phyloP scores from a whole-genome alignment of 2,797 vertebrate genomes.

The Coendou prehensilis region DNA sequence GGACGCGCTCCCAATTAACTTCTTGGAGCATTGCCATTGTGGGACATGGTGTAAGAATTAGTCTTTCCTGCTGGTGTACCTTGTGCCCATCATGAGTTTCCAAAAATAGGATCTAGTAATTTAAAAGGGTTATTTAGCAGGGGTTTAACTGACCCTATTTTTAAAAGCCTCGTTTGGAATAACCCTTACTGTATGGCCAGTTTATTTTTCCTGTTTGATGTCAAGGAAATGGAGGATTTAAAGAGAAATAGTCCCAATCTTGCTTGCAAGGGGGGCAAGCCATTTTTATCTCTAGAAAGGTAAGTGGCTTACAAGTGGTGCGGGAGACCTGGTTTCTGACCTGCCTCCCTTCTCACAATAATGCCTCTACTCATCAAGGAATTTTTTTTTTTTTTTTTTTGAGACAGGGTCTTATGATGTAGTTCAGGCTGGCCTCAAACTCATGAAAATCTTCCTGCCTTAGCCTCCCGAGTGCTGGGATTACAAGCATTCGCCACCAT shows the following conservation, averaged over 20 bases:
- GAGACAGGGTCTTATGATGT: neutral
- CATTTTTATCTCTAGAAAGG: constrained; percentile 20
- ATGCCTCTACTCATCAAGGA: neutral
- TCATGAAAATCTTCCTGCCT: neutral
- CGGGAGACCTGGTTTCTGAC: neutral
- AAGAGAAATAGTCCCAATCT: neutral
- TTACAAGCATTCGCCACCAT: too few relatives aligned
- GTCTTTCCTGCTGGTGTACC: neutral
- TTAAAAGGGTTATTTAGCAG: constrained; percentile 38
- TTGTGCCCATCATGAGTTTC: neutral
- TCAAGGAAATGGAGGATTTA: neutral
- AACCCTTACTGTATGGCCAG: neutral
- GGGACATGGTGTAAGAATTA: neutral
- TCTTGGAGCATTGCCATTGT: neutral
- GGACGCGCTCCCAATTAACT: neutral
- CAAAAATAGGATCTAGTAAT: neutral
- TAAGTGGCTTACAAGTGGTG: neutral
- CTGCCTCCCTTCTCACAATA: neutral
- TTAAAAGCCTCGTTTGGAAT: constrained; percentile 21
- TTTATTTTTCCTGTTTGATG: neutral
- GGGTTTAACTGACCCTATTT: neutral
- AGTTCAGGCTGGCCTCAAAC: neutral
- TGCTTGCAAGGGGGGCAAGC: neutral
- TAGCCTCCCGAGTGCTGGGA: neutral
- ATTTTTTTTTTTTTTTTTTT: neutral